Evolutionary conservation across 2,888 invertebrate genomes (phyloP).

Genomic region (Venustoraphidia nigricollis): DNA sequence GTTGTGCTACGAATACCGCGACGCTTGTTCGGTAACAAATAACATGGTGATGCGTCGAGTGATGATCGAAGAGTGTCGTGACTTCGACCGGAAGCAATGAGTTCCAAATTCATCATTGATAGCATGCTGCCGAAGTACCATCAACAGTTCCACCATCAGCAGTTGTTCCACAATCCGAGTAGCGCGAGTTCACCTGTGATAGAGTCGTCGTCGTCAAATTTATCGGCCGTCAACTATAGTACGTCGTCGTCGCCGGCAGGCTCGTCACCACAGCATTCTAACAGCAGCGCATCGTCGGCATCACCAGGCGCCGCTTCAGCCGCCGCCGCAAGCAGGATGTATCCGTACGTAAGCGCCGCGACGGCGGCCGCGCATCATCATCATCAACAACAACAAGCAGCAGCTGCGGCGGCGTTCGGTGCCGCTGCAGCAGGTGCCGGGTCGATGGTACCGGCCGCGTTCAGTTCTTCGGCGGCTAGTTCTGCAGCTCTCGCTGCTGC

Average conservation of each 20-base stretch:
- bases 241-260: conserved; percentile 51
- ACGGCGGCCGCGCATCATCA: conserved; percentile 42
- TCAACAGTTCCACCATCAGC: conserved; percentile 57
- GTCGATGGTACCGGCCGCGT: conserved; percentile 44
- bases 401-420: conserved; percentile 43
- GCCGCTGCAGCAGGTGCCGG: conserved; percentile 47
- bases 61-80: conserved; percentile 14
- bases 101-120: conserved; percentile 95
- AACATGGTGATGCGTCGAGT: conserved; percentile 12
- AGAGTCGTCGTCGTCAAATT: conserved; percentile 31
- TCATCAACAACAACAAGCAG: conserved; percentile 60
- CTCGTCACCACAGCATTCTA: conserved; percentile 49
- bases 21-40: conserved; percentile 17
- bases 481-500: conserved; percentile 40
- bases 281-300: conserved; percentile 38
- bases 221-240: conserved; percentile 34
- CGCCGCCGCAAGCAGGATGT: conserved; percentile 65
- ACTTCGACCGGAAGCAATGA: conserved; percentile 51
- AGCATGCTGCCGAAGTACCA: conserved; percentile 94
- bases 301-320: conserved; percentile 41
- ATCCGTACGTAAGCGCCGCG: conserved; percentile 73
- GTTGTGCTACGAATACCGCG: conserved; percentile 19
- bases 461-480: conserved; percentile 32
- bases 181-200: conserved; percentile 39
- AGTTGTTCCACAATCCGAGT: conserved; percentile 40